phyloP scores from a whole-genome alignment of 2,888 invertebrate genomes.

The Andrena marginata region DNA sequence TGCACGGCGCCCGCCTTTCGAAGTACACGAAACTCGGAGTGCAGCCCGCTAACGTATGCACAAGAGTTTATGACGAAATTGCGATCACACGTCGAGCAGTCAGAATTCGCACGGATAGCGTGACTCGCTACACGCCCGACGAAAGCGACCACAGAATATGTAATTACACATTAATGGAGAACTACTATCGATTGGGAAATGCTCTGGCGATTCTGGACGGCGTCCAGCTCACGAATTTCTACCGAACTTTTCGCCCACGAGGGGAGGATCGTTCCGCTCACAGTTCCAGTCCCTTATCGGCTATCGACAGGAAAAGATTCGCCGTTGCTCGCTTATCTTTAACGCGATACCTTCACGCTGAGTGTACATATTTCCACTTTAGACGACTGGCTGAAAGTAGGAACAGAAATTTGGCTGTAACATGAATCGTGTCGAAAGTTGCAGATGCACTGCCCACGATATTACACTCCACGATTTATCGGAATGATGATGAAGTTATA shows the following conservation, averaged over 20 bases:
- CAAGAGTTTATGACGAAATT: slow-evolving; percentile 19
- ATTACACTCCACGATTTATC: no score
- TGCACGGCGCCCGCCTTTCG: background rate
- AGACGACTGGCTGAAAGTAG: no score
- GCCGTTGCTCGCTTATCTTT: background rate
- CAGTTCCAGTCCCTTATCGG: background rate
- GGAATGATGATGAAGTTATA: background rate
- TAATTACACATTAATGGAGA: slow-evolving; percentile 51
- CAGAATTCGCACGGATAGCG: slow-evolving; percentile 27
- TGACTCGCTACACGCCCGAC: slow-evolving; percentile 19
- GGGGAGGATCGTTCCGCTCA: background rate
- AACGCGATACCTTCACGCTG: background rate
- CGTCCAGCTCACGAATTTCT: background rate
- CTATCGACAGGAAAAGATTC: background rate
- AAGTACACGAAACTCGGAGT: slow-evolving; percentile 18
- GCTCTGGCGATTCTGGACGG: background rate
- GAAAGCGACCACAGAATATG: slow-evolving; percentile 32
- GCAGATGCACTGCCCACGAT: background rate
- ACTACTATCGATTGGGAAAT: slow-evolving; percentile 46
- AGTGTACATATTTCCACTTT: no score
- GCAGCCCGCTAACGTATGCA: slow-evolving; percentile 14
- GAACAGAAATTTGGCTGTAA: no score
- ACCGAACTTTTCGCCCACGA: background rate
- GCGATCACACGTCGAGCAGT: slow-evolving; percentile 6
- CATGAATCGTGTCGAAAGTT: background rate